A percentile compares a stretch with the other conserved stretches of the same genome.
Conservation (phyloP, 2,888 invertebrate genomes). For the Glaucopsyche alexis region DNA sequence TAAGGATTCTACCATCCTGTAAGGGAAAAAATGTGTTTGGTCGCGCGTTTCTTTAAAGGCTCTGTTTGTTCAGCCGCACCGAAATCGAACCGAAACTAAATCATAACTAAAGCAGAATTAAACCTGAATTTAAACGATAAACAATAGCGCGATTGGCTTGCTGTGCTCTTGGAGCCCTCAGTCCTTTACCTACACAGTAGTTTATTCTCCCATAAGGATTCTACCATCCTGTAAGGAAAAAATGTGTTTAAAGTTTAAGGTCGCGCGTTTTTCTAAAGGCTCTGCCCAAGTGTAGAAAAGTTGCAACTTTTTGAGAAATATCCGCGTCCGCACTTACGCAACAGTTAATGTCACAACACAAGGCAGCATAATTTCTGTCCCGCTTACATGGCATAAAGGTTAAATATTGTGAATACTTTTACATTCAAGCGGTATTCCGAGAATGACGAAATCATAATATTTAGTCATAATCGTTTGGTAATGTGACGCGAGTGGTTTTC, state of each 20-base stretch:
- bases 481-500: background rate
- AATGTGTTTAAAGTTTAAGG: background rate
- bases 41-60: no score
- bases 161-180: no score
- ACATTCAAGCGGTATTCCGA: background rate
- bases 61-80: no score
- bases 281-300: background rate
- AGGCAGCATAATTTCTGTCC: background rate
- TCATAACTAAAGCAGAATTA: no score
- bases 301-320: background rate
- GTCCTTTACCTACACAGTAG: no score
- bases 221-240: background rate
- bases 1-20: no score
- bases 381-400: background rate
- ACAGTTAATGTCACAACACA: background rate
- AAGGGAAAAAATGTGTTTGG: no score
- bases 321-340: background rate
- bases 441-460: background rate
- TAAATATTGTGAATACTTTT: conserved; percentile 2
- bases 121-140: no score
- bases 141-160: no score
- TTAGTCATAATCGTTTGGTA: background rate
- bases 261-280: background rate
- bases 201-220: no score
- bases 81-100: no score